Percentiles rank a stretch among this genome's conserved stretches.
These are phyloP conservation scores for Sinosuthora webbiana DNA, from an alignment of 2,113 vertebrate species.

Conservation along the genomic window DNA sequence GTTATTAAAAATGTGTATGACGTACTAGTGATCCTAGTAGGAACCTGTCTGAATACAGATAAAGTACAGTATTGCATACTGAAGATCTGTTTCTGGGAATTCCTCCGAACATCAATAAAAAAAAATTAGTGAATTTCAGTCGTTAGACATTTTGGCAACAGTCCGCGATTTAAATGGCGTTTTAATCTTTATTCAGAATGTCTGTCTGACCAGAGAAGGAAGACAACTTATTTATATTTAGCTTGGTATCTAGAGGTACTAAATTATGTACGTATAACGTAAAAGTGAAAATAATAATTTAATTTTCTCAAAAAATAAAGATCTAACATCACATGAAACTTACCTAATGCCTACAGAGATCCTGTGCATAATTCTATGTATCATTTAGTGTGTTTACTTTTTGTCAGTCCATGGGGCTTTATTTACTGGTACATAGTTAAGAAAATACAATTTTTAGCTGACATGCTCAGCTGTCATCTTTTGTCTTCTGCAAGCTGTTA, in stretches of 20 bases:
- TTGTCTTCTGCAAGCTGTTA: background rate
- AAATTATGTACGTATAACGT: background rate
- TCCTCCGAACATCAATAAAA: background rate
- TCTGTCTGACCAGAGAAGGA: background rate
- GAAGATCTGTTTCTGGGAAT: background rate
- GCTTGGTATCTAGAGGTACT: background rate
- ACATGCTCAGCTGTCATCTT: background rate
- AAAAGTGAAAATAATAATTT: background rate
- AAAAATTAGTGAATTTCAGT: background rate
- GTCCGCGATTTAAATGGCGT: background rate
- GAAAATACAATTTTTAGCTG: background rate
- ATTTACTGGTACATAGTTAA: background rate
- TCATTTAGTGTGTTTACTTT: background rate
- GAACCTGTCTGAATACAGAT: background rate
- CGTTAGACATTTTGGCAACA: background rate
- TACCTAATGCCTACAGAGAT: background rate
- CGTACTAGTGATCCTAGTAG: background rate
- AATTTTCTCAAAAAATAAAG: background rate
- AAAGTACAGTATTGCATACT: background rate
- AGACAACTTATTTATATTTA: background rate
- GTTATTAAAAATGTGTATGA: background rate
- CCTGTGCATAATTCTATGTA: background rate
- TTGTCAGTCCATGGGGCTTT: background rate
- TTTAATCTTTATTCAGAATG: background rate
- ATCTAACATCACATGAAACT: background rate